A percentile compares a stretch with the other conserved stretches of the same genome.
Conservation (phyloP, 2,797 vertebrate genomes). For the Halcyon leucocephala region DNA sequence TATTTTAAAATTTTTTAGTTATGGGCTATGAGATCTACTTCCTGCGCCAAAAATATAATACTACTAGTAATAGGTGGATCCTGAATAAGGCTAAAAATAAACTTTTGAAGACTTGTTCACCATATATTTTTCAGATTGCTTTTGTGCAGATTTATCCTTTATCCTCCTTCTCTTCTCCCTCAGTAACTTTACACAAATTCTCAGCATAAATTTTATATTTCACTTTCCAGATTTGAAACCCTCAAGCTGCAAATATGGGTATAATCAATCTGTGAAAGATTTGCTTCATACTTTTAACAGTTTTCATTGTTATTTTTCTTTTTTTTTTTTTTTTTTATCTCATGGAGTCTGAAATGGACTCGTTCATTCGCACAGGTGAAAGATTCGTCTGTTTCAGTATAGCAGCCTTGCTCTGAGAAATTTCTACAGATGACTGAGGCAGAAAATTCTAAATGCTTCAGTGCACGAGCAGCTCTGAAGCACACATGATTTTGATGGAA, state of each 20-base stretch:
- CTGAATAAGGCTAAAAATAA: background rate
- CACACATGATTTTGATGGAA: background rate
- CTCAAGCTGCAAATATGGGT: background rate
- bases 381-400: background rate
- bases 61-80: background rate
- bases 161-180: background rate
- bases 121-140: background rate
- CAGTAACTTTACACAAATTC: background rate
- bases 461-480: background rate
- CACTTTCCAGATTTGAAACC: background rate
- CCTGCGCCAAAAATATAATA: background rate
- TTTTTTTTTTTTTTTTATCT: background rate
- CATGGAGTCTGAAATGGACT: background rate
- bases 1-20: background rate
- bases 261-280: background rate
- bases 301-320: background rate
- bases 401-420: background rate
- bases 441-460: background rate
- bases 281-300: background rate
- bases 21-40: background rate
- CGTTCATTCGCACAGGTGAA: background rate
- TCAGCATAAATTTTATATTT: background rate
- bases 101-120: background rate
- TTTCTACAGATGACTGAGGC: background rate
- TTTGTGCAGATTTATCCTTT: background rate